Conservation (phyloP, 1,140 invertebrate species). For the Lepidurus apus region DNA sequence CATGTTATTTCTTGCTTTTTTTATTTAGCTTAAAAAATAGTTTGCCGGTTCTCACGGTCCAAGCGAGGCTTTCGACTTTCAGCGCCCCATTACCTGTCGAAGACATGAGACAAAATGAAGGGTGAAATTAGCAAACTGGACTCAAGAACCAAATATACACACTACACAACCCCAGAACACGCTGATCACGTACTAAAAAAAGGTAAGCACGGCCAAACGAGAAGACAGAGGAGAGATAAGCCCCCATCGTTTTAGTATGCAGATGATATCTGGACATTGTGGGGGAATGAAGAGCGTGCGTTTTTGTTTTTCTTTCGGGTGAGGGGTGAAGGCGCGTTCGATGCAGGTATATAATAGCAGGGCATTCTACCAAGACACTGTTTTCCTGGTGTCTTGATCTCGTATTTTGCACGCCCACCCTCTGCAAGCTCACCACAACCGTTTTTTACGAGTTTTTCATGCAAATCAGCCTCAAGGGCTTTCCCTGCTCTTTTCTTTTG, state of each 20-base stretch:
- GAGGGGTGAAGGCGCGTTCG: neutral
- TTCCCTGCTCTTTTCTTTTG: neutral
- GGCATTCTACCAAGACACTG: neutral
- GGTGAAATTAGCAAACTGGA: neutral
- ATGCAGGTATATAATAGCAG: constrained; percentile 5
- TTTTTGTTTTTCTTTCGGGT: neutral
- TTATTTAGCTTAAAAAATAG: neutral
- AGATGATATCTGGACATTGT: constrained; percentile 9
- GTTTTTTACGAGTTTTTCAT: neutral
- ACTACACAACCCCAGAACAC: too few species aligned
- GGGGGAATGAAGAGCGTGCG: neutral
- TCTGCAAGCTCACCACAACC: neutral
- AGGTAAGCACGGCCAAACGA: too few species aligned
- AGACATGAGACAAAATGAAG: neutral
- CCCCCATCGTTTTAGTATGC: neutral
- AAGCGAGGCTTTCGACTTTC: neutral
- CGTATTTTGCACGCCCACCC: constrained; percentile 17
- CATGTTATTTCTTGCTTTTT: neutral
- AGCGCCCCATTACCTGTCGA: neutral
- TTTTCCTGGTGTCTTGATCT: constrained; percentile 18
- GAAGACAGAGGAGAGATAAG: too few species aligned
- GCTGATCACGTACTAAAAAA: too few species aligned
- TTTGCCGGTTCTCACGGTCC: neutral
- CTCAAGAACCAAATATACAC: too few species aligned
- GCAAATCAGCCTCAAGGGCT: neutral